Conservation (phyloP, 2,888 invertebrate genomes). For the Drosophila kokeensis region DNA sequence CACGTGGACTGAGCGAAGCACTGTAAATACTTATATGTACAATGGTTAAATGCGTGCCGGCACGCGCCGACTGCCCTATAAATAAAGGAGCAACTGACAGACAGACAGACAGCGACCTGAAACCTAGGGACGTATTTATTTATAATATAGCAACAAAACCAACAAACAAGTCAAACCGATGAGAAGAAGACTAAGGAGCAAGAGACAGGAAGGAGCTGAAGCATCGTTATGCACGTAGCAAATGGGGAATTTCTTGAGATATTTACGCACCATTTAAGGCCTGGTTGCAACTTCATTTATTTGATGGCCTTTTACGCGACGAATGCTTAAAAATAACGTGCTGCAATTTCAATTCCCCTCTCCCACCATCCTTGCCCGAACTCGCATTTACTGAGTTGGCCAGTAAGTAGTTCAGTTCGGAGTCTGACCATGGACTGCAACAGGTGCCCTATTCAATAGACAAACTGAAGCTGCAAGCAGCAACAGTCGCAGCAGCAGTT, state of each 20-base stretch:
- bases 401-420: conserved; percentile 18
- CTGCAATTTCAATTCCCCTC: conserved; percentile 21
- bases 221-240: conserved; percentile 64
- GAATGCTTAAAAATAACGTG: conserved; percentile 48
- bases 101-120: conserved; percentile 22
- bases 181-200: neutral
- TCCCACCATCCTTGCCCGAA: neutral
- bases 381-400: conserved; percentile 4
- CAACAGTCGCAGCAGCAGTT: neutral
- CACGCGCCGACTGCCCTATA: conserved; percentile 76
- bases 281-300: conserved; percentile 74
- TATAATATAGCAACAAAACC: conserved; percentile 15
- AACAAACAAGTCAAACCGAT: neutral
- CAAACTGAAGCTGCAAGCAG: conserved; percentile 18
- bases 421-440: conserved; percentile 28
- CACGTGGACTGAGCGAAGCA: conserved; percentile 51
- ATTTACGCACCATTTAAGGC: conserved; percentile 69
- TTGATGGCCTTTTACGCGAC: conserved; percentile 64
- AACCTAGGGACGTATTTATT: conserved; percentile 39
- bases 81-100: conserved; percentile 49
- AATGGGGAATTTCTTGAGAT: conserved; percentile 62
- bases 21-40: conserved; percentile 13
- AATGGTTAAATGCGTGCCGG: conserved; percentile 50
- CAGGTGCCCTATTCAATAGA: conserved; percentile 66
- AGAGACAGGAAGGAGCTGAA: conserved; percentile 13